Base-by-base conservation (phyloP, 2,888 invertebrate genomes). In the Dasypolia templi region DNA sequence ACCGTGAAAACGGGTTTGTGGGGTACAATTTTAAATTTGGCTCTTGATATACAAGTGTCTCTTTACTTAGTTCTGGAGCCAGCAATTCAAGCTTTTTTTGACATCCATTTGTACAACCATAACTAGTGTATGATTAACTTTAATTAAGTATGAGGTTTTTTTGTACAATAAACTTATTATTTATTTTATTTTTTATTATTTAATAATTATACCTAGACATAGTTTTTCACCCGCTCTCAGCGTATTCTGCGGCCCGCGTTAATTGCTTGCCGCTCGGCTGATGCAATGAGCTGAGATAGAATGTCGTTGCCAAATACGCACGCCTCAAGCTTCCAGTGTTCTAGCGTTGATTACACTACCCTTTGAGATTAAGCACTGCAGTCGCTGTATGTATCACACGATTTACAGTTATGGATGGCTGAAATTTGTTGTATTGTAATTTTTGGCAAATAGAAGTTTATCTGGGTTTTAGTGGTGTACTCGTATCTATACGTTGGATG, bases 261-360 rank as follows among this genome's bases (percentile, higher is more conserved):
- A 82, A 86, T 81, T 86, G 78, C 86, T 84, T 76, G 51, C 78
- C 77, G 75, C 79, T 70, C 67, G 74, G 55, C 71, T 83, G 80
- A 84, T 79, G 76, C 86, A 84, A 75, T 81, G 73, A 81, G 77
- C 72, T 63, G 61, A 80, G 81, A 77, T 77, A 75, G 81, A 71
- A 82, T 77, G 82, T 77, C 77, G 82, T 72, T 83, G 75, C 85
- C 82, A 82, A 83, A 82, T 77, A 86, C 83, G 84, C 77, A 82
- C 67, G 81, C 75, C 80, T 80, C 83, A 74, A 83, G 79, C 75
- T 83, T 84, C 76, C 76, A 58, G 59, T 69, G 70, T 55, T 49
- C 55, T 70, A 70, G 73, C 85, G 83, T 84, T 86, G 85, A 86
- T 86, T 86, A 86, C 82, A 65, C 76, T 61, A 68, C 62, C 77